Evolutionary conservation across 1,140 invertebrate genomes (phyloP), one percentile per base, ranked within the genome.

Genomic region (Heterodera schachtii): DNA sequence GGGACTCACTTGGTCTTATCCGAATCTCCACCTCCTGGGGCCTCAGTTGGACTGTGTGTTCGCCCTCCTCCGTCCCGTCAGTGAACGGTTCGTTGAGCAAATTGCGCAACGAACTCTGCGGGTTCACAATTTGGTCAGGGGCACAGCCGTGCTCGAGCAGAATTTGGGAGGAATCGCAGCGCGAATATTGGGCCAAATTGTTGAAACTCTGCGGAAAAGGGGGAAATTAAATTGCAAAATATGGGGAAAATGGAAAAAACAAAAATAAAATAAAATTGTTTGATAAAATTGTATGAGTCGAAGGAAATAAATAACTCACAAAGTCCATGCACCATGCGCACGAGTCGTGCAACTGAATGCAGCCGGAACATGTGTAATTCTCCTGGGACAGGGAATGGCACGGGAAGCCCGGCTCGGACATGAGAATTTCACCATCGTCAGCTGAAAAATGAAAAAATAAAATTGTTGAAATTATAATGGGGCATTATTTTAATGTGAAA

Each of bases 311-410:
- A 31, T 31, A 74, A 83, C 78, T 78, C 43, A 89, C 88, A 82
- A 87, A 86, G 76, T 84, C 83, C 66, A 79, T 79, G 75, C 88
- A 89, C 88, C 88, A 89, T 11, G 89, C 88, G 78, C 88, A 89
- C 7, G 88, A 86, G 44, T 90, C 89, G 76, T 89, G 88, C 21
- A 90, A 74, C 67, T 89, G 88, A 49, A 89, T 89, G 73, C 88
- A 89, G 0, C 76, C 85, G 41, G 79, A 78, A 77, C 88, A 89
- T 9, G 88, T 90, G 80, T 89, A 89, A 69, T 89, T 89, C 43
- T 89, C 88, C 5, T 84, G 70, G 11, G 88, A 77, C 44, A 89
- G 82, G 3, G 88, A 90, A 80, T 90, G 86, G 75, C 88, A 89
- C 7, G 89, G 85, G 80, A 90, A 90, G 69, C 88, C 89, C 41